Base-by-base conservation (phyloP, 2,888 invertebrate genomes). In the Hermodice carunculata region DNA sequence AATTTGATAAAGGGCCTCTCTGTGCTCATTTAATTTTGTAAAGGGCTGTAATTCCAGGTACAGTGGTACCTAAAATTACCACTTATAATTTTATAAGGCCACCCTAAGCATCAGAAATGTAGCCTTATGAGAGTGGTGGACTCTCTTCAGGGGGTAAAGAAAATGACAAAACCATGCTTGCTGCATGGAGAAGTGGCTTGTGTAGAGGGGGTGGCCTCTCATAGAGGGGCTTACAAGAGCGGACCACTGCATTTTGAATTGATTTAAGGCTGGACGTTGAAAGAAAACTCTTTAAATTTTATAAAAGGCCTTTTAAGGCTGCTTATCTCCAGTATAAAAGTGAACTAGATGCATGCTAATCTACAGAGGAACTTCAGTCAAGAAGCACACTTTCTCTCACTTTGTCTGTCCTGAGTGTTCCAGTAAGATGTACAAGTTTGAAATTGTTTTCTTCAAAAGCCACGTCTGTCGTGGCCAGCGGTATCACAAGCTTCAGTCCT, bases 361-460 rank as follows among this genome's bases (percentile, higher is more conserved):
- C 37, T 37, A 8, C 8, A 37, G 14, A 37, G 37, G 37, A 37
- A 37, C 14, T 37, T 37, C 37, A 14, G 14, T 37, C 37, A 37
- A 37, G 8, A 37, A 14, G 14, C 14, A 26, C 24, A 22, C 32
- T 14, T 19, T 14, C 14, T 44, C 52, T 32, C 32, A 95, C 94
- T 81, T 95, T 94, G 11, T 91, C 89, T 51, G 94, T 89, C 14
- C 89, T 86, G 22, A 96, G 85, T 0, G 91, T 89, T 0, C 94
- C 95, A 26, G 90, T 89, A 14, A 95, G 87, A 82, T 96, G 93
- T 0, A 96, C 90, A 46, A 95, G 89, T 61, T 90, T 89, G 0
- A 92, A 92, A 77, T 94, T 92, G 79, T 92, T 92, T 64, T 90
- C 90, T 0, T 89, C 85, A 2, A 89, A 81, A 5, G 89, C 75